Base-by-base conservation (phyloP, 2,113 vertebrate genomes). In the Glaucomys volans region DNA sequence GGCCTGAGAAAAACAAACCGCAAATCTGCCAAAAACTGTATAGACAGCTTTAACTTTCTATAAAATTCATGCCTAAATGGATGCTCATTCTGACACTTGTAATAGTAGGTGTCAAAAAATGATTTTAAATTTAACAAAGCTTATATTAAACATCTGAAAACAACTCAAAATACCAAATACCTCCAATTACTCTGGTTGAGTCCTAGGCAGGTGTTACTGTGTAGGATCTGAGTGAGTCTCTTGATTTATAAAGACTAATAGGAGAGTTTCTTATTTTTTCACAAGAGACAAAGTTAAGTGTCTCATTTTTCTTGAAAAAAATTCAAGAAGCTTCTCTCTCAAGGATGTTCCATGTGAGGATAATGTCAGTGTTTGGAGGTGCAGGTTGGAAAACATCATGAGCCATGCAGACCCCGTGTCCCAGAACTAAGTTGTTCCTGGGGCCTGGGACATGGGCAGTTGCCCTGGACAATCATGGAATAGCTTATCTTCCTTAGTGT, bases 251-350 rank as follows among this genome's bases (percentile, higher is more conserved):
- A 95, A 92, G 44, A 71, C 47, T 79, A 47, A 12, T n/a, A 66
- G 28, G 37, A 94, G 24, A 87, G 14, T 50, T 91, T 87, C 64
- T 96, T 40, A n/a, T 81, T 91, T 11, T 83, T 87, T 94, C 40
- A 54, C 40, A 3, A 47, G 32, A 92, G 54, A 32, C 28, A 71
- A 59, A 95, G 80, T 30, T 93, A n/a, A 37, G 28, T 4, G 62
- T 92, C 52, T 87, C n/a, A 17, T 59, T 77, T 89, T 92, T 67
- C 54, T 89, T 91, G 28, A 77, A 93, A 83, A 12, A 89, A 96
- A 66, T 64, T 67, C 40, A 42, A 42, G 47, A 76, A 52, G 42
- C 30, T 71, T 80, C 28, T 69, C 16, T 54, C 18, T 85, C 42
- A 74, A 88, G 59, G 24, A 66, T 59, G 26, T 16, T 37, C 14